Percentiles rank a stretch among this genome's conserved stretches.
Conservation (phyloP, 2,888 invertebrate species). For the Beris chalybata region DNA sequence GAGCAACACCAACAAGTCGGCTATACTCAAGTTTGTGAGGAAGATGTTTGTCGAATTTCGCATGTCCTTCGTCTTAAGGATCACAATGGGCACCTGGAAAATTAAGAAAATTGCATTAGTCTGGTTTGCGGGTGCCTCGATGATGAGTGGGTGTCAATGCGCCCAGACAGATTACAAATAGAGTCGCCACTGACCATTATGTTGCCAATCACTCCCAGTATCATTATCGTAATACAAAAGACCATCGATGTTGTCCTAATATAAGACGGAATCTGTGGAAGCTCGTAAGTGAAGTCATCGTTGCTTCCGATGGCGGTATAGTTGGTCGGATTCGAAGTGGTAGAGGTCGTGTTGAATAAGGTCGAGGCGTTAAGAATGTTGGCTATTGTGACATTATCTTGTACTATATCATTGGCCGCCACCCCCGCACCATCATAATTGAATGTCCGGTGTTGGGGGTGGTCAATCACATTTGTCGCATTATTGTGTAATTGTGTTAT, state of each 20-base stretch:
- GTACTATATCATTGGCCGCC: conserved; percentile 40
- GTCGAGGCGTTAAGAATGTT: conserved; percentile 40
- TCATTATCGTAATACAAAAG: conserved; percentile 84
- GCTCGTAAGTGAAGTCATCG: conserved; percentile 37
- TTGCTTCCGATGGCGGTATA: conserved; percentile 16
- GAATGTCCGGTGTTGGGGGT: conserved; percentile 39
- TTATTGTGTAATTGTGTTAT: conserved; percentile 46
- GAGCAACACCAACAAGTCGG: conserved; percentile 86
- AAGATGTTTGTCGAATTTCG: conserved; percentile 94
- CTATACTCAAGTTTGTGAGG: conserved; percentile 89
- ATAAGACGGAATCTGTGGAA: conserved; percentile 75
- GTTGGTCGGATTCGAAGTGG: conserved; percentile 3
- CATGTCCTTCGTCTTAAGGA: conserved; percentile 90
- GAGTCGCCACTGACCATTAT: conserved; percentile 66
- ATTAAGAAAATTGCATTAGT: conserved; percentile 7
- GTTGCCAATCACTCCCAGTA: conserved; percentile 88
- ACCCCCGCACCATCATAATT: conserved; percentile 28
- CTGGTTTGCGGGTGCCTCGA: not conserved
- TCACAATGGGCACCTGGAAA: conserved; percentile 75
- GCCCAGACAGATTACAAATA: not conserved
- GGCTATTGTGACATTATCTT: conserved; percentile 42
- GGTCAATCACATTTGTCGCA: conserved; percentile 45
- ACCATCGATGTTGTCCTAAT: conserved; percentile 86
- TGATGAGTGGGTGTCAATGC: not conserved
- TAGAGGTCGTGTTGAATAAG: conserved; percentile 39